phyloP scores from a whole-genome alignment of 2,113 vertebrate species.

The Lycaon pictus region DNA sequence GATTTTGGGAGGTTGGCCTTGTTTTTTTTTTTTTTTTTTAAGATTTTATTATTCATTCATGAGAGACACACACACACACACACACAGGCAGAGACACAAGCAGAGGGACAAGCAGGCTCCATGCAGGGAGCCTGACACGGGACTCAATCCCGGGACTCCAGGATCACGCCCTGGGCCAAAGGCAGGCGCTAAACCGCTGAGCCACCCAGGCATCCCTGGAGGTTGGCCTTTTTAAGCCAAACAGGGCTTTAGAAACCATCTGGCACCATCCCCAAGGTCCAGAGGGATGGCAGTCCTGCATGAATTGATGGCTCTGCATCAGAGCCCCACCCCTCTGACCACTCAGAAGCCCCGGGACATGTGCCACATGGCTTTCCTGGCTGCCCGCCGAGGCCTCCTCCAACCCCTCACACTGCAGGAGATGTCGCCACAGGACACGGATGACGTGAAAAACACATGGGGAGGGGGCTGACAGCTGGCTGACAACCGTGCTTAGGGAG shows the following conservation, averaged over 20 bases:
- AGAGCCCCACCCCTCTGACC: background rate
- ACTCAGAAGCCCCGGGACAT: background rate
- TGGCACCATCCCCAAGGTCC: background rate
- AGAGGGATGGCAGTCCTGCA: background rate
- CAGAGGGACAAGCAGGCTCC: too few species aligned
- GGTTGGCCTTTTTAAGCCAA: background rate
- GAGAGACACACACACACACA: too few species aligned
- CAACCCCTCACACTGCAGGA: background rate
- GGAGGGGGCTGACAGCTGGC: background rate
- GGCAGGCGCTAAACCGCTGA: too few species aligned
- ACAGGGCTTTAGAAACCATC: background rate
- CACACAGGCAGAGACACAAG: too few species aligned
- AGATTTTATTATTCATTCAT: too few species aligned
- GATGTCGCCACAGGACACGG: too few species aligned
- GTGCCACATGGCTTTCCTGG: background rate
- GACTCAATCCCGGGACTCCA: too few species aligned
- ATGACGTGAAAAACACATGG: background rate
- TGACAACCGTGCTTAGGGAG: background rate
- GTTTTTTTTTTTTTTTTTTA: too few species aligned
- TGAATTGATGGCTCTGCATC: background rate
- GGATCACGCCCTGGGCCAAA: too few species aligned
- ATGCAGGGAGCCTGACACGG: too few species aligned
- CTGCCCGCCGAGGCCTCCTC: rapidly evolving
- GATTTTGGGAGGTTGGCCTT: background rate
- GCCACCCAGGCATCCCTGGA: background rate